These are phyloP conservation scores for Potamilus streckersoni DNA, from an alignment of 1,140 invertebrate species.

Conservation along the genomic window DNA sequence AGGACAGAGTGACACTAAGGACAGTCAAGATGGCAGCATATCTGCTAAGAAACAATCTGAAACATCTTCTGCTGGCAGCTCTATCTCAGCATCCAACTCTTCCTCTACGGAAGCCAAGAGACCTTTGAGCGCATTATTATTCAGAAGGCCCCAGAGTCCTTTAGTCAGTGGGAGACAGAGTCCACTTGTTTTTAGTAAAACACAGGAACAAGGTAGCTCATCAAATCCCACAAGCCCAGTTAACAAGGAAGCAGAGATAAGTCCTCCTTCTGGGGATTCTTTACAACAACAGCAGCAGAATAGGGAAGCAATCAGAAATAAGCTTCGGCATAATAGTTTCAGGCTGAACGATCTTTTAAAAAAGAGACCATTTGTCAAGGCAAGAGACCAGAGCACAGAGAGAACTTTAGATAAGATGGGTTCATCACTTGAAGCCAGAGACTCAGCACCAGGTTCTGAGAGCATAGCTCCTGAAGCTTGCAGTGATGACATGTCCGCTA, in stretches of 20 bases:
- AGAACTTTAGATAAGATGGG: no score
- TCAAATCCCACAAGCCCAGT: conserved; percentile 13
- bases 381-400: no score
- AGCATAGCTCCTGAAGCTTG: background rate
- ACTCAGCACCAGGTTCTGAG: no score
- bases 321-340: conserved; percentile 25
- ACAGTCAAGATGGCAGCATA: no score
- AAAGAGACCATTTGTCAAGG: conserved; percentile 18
- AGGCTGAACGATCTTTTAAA: conserved; percentile 24
- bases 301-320: conserved; percentile 22
- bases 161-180: conserved; percentile 13
- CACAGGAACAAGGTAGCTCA: background rate
- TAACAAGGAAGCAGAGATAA: background rate
- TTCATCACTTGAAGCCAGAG: no score
- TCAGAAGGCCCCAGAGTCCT: conserved; percentile 25
- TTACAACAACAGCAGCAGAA: background rate
- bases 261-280: background rate
- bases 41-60: no score
- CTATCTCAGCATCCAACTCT: no score
- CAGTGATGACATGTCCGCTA: background rate
- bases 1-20: no score
- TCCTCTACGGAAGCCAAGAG: no score
- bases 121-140: conserved; percentile 16
- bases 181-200: conserved; percentile 15
- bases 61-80: no score